A percentile compares a stretch with the other conserved stretches of the same genome.
phyloP scores from a whole-genome alignment of 2,797 vertebrate species.

The Bovichtus diacanthus region DNA sequence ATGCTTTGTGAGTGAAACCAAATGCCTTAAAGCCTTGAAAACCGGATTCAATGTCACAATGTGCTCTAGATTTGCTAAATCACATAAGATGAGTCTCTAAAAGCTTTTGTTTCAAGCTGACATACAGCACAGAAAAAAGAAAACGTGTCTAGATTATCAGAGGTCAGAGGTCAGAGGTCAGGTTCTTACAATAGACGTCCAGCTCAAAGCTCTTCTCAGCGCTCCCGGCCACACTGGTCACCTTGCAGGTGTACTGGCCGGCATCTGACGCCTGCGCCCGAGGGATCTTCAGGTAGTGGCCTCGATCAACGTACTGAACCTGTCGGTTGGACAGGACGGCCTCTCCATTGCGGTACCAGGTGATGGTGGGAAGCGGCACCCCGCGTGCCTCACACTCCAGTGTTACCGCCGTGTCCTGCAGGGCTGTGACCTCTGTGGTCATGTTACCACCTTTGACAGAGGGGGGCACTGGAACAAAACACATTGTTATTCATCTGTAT shows the following conservation, averaged over 20 bases:
- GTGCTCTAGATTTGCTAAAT: neutral
- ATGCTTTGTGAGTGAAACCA: constrained; percentile 27
- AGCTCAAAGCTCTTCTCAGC: constrained; percentile 90
- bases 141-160: neutral
- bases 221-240: constrained; percentile 86
- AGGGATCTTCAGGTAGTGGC: constrained; percentile 91
- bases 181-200: constrained; percentile 91
- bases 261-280: constrained; percentile 88
- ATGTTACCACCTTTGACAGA: constrained; percentile 93
- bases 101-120: neutral
- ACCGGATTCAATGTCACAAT: constrained; percentile 1
- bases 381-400: constrained; percentile 94
- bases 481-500: neutral
- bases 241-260: constrained; percentile 89
- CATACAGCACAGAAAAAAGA: neutral
- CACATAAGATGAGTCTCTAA: neutral
- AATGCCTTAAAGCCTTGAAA: constrained; percentile 18
- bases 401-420: constrained; percentile 87
- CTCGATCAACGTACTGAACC: constrained; percentile 89
- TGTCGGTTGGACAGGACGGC: constrained; percentile 86
- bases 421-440: constrained; percentile 86
- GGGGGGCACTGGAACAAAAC: constrained; percentile 88
- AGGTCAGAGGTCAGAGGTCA: neutral
- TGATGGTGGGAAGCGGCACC: constrained; percentile 89
- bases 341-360: constrained; percentile 91